Evolutionary conservation across 2,113 vertebrate genomes (phyloP).

Genomic region (Solea solea): DNA sequence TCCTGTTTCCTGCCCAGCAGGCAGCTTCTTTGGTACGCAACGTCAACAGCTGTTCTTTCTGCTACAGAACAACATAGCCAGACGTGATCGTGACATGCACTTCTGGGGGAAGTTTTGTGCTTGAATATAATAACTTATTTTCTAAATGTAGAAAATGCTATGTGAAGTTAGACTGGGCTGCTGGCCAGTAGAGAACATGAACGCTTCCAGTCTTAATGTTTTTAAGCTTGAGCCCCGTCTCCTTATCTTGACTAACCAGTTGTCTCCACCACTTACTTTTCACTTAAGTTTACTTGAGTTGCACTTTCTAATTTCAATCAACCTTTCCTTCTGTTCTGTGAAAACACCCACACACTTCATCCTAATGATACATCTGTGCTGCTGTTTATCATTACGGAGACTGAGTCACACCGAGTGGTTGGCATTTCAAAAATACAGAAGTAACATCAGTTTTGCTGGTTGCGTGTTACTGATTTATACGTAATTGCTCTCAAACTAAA

Average conservation of each 20-base stretch:
- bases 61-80: conserved; percentile 38
- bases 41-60: conserved; percentile 49
- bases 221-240: not conserved
- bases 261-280: conserved; percentile 13
- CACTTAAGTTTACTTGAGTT: conserved; percentile 29
- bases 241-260: not conserved
- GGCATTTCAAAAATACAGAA: conserved; percentile 38
- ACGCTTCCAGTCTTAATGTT: not conserved
- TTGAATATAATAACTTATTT: conserved; percentile 6
- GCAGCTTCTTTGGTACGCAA: conserved; percentile 19
- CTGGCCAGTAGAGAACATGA: not conserved
- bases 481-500: not conserved
- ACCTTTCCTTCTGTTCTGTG: conserved; percentile 28
- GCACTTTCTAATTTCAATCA: conserved; percentile 30
- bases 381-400: conserved; percentile 24
- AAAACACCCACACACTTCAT: conserved; percentile 27
- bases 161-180: not conserved
- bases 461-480: conserved; percentile 17
- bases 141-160: conserved; percentile 1
- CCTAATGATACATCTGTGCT: conserved; percentile 36
- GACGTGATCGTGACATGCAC: conserved; percentile 18
- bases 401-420: conserved; percentile 47
- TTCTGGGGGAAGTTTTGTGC: conserved; percentile 5
- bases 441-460: conserved; percentile 16
- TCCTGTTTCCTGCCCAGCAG: conserved; percentile 52